Evolutionary conservation across 2,888 invertebrate genomes (phyloP), one percentile per base, ranked within the genome.

Genomic region (Azorinus chamasolen): DNA sequence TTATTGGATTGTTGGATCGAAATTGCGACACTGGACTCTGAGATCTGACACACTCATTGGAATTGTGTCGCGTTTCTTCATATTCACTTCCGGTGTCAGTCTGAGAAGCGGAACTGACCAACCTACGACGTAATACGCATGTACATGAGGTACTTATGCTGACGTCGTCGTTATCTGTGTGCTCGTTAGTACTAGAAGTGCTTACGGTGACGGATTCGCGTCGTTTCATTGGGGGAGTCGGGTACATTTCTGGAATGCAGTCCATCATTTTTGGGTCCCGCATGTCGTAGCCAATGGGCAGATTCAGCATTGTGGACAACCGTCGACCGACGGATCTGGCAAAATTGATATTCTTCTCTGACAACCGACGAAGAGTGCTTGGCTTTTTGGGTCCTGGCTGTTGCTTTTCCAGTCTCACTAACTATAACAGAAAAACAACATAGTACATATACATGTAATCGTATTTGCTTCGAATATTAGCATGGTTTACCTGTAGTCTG

Each of bases 191-290:
- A 12, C 27, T 24, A 2, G 24, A 16, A n/a, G 22, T 41, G 61
- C 84, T 77, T 78, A 85, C 83, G 41, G 79, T 81, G 32, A 85
- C 84, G 8, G 83, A 83, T 45, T 85, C 81, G 24, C 83, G 72
- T 43, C 68, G 54, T 53, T 55, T 74, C 18, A 66, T 61, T 16
- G 70, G 73, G 10, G 80, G 66, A 10, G 80, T 62, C n/a, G 46
- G 37, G 1, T 79, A 77, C 18, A 62, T 58, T 4, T 63, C 73
- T 12, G 77, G 78, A 18, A 68, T 66, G 18, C 48, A 46, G 18
- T 65, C 70, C 61, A 73, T 73, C 64, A 54, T 62, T 18, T 63
- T 70, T 2, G 51, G 57, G 25, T 78, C 72, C 14, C 54, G 73
- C 16, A 85, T 24, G 59, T 80, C 61, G 63, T 85, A 85, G 0